phyloP scores from a whole-genome alignment of 1,140 invertebrate genomes.

The Bombus confusus region DNA sequence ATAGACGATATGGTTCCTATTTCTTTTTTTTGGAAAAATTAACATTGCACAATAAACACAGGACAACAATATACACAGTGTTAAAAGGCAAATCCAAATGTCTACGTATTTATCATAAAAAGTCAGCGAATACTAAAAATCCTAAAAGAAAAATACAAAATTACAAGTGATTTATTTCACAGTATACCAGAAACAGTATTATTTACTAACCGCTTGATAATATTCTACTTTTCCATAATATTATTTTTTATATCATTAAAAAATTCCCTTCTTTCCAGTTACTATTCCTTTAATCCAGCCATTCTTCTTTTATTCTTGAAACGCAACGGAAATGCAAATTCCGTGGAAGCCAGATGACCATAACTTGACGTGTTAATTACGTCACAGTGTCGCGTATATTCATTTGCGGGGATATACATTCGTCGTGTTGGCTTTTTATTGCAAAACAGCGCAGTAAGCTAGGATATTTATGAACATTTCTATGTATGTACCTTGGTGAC shows the following conservation, averaged over 20 bases:
- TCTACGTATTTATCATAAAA: too few relatives aligned
- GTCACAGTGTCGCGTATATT: background rate
- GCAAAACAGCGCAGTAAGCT: background rate
- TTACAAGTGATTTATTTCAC: background rate
- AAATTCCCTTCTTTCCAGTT: background rate
- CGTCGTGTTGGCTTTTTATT: background rate
- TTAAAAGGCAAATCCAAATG: background rate
- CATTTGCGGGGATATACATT: background rate
- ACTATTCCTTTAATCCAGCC: background rate
- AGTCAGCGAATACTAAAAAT: background rate
- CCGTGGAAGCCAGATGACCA: background rate
- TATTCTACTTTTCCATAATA: background rate
- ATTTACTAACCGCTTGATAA: background rate
- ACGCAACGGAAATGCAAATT: background rate
- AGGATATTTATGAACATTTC: constrained; percentile 31
- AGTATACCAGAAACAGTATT: background rate
- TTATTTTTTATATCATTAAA: background rate
- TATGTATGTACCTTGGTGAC: background rate
- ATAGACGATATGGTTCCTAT: too few relatives aligned
- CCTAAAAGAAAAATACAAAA: background rate
- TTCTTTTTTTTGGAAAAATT: too few relatives aligned
- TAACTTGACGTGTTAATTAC: constrained; percentile 33
- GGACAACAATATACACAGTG: too few relatives aligned
- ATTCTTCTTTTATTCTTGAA: background rate
- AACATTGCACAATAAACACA: too few relatives aligned